A percentile compares a stretch with the other conserved stretches of the same genome.
Evolutionary conservation across 2,113 vertebrate genomes (phyloP).

Genomic region (Fregata magnificens): DNA sequence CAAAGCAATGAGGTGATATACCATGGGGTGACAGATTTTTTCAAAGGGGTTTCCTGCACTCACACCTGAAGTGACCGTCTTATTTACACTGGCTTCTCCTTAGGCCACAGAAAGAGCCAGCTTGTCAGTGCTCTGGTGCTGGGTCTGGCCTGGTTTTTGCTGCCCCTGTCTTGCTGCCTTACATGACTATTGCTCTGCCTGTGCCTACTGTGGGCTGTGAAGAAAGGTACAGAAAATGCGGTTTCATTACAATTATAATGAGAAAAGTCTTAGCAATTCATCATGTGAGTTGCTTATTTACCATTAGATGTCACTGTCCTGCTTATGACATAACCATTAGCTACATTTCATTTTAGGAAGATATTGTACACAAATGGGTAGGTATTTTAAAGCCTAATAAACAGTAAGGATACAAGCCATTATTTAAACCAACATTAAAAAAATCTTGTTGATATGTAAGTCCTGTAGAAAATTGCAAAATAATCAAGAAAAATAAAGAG

Average conservation of each 20-base stretch:
- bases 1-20: not conserved
- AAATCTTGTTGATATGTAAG: not conserved
- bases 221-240: not conserved
- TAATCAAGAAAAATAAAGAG: not conserved
- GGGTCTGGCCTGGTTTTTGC: not conserved
- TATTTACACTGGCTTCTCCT: not conserved
- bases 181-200: not conserved
- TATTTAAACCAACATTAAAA: not conserved
- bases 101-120: not conserved
- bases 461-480: not conserved
- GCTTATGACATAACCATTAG: not conserved
- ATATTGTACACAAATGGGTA: not conserved
- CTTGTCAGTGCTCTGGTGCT: not conserved
- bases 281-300: not conserved
- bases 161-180: not conserved
- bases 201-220: not conserved
- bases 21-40: not conserved
- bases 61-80: not conserved
- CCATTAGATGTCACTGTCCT: conserved; percentile 53
- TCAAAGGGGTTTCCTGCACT: not conserved
- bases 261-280: not conserved
- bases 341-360: not conserved
- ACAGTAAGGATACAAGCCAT: not conserved
- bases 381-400: not conserved
- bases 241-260: not conserved